Conservation (phyloP, 2,888 invertebrate genomes). For the Dryococelus australis region DNA sequence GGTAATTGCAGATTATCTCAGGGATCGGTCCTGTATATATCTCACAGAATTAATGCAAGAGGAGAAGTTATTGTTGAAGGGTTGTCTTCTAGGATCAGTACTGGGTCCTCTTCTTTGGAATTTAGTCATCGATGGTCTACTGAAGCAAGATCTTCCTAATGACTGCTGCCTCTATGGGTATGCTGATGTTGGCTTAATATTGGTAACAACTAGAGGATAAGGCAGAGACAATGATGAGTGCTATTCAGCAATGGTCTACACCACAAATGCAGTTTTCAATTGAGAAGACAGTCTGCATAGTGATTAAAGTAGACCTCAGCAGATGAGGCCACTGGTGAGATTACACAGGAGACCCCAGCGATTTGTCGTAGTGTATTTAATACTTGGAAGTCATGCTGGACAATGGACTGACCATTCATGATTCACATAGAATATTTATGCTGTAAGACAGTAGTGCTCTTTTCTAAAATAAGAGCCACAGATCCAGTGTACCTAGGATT, state of each 20-base stretch:
- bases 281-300: neutral
- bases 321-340: neutral
- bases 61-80: neutral
- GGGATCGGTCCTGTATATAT: neutral
- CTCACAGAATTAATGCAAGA: neutral
- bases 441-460: neutral
- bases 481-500: neutral
- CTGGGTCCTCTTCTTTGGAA: neutral
- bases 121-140: neutral
- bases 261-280: neutral
- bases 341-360: neutral
- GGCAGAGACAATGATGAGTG: neutral
- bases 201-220: neutral
- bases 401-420: neutral
- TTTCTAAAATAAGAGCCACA: neutral
- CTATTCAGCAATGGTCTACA: neutral
- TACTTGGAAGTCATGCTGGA: neutral
- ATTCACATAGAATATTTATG: neutral
- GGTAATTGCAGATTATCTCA: neutral
- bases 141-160: too few relatives aligned
- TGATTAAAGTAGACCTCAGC: neutral
- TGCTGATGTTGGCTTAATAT: neutral
- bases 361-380: neutral
- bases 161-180: too few relatives aligned
- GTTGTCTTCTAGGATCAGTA: neutral